Base-by-base conservation (phyloP, 2,113 vertebrate species). In the Equus przewalskii region DNA sequence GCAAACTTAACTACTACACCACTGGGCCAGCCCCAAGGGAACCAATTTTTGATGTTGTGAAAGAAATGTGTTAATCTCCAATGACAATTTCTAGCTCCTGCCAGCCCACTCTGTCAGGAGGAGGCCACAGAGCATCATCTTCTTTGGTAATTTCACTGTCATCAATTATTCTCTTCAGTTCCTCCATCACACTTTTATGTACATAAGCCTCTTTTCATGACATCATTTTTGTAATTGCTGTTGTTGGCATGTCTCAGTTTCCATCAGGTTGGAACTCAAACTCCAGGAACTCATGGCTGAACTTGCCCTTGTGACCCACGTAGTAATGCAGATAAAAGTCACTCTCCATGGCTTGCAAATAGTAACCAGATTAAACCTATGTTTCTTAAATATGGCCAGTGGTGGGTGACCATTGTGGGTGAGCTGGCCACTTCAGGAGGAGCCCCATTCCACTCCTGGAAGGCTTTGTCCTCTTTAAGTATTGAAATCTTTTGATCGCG, bases 191-290 rank as follows among this genome's bases (percentile, higher is more conserved):
- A 64, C 99, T 99, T 97, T 99, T 99, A 97, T 99, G 99, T 89
- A 99, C 99, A 1, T 99, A 99, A 0, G 99, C 99, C 99, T 99
- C 36, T 41, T 41, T 41, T 41, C 36, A 41, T 41, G 36, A 41
- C 36, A 41, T 41, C 36, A 41, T 41, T 41, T 41, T 41, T 41
- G 36, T 41, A 41, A 41, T 41, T 41, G 36, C 36, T 41, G 36
- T 41, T 41, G 36, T 41, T 41, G 36, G 36, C 36, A 41, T 41
- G 36, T 41, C 36, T 41, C 36, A 41, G 36, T 41, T 41, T 41
- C 99, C 99, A 84, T 99, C 99, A 0, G 99, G 99, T 73, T 99
- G 99, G 97, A 99, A 99, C 88, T 99, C 99, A 97, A 99, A 99
- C 94, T 99, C 99, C 95, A 99, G 97, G 90, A 99, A 99, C 93